Conservation (phyloP, 2,888 invertebrate species). For the Vannuccia rotundouncinata region DNA sequence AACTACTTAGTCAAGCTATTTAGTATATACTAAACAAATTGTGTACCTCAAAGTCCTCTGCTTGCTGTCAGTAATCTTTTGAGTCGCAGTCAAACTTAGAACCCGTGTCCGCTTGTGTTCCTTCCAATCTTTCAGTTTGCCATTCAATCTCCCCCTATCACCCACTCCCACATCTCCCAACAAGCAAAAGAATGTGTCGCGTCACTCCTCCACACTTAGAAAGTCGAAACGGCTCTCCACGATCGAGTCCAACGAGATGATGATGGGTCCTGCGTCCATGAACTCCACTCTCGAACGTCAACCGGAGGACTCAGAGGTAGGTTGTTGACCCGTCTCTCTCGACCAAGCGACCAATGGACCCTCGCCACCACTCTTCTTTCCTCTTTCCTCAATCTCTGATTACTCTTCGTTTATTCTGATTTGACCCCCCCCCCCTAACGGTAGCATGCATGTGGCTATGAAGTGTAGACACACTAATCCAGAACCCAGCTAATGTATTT, state of each 20-base stretch:
- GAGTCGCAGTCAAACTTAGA: neutral
- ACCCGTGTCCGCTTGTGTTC: constrained; percentile 2
- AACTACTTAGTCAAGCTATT: too few relatives aligned
- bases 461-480: too few relatives aligned
- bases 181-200: constrained; percentile 3
- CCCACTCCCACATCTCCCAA: constrained; percentile 26
- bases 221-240: constrained; percentile 6
- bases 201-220: neutral
- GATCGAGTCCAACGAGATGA: neutral
- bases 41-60: neutral
- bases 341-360: neutral
- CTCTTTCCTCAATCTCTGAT: neutral
- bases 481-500: too few relatives aligned
- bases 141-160: constrained; percentile 20
- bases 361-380: neutral
- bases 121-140: constrained; percentile 18
- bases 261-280: neutral
- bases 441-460: too few relatives aligned
- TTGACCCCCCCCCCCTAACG: neutral
- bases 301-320: neutral
- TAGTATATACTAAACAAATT: too few relatives aligned
- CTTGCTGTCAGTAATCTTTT: too few relatives aligned
- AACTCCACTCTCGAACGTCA: constrained; percentile 6
- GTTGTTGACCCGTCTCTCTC: neutral
- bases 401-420: neutral